Evolutionary conservation across 2,113 vertebrate genomes (phyloP).

Genomic region (Thalassarche chlororhynchos): DNA sequence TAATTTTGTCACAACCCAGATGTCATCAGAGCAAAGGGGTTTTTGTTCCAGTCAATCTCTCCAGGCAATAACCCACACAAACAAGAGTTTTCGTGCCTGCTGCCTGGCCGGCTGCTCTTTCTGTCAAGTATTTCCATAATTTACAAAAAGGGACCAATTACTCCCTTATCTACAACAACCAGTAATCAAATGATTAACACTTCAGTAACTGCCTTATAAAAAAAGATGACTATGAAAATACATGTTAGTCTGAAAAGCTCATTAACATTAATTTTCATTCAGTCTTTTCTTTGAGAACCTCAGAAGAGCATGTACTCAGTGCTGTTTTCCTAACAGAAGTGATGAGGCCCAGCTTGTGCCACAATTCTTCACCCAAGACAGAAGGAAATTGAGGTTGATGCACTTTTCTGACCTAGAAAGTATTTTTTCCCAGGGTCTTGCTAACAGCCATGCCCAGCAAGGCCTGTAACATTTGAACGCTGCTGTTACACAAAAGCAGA

Average conservation of each 20-base stretch:
- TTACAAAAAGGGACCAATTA: constrained; percentile 19
- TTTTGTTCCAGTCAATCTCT: background rate
- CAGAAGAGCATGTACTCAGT: background rate
- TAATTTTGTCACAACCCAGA: background rate
- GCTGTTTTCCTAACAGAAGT: background rate
- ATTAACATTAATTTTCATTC: background rate
- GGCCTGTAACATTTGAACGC: rapidly evolving
- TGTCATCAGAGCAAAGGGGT: background rate
- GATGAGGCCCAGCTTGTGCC: background rate
- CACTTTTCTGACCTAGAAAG: background rate
- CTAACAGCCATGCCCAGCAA: background rate
- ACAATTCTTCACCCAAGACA: background rate
- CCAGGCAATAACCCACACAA: background rate
- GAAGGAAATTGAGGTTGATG: background rate
- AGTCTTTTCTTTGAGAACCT: background rate
- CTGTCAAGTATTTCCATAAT: background rate
- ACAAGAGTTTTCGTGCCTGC: background rate
- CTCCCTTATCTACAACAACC: background rate
- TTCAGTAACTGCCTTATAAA: constrained; percentile 6
- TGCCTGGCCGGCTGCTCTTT: background rate
- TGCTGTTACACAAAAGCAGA: background rate
- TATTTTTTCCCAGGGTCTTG: background rate
- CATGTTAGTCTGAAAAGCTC: background rate
- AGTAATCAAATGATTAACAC: constrained; percentile 52
- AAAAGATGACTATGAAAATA: background rate